Percentiles rank a stretch among this genome's conserved stretches.
Conservation (phyloP, 1,140 invertebrate species). For the Argopecten irradians region DNA sequence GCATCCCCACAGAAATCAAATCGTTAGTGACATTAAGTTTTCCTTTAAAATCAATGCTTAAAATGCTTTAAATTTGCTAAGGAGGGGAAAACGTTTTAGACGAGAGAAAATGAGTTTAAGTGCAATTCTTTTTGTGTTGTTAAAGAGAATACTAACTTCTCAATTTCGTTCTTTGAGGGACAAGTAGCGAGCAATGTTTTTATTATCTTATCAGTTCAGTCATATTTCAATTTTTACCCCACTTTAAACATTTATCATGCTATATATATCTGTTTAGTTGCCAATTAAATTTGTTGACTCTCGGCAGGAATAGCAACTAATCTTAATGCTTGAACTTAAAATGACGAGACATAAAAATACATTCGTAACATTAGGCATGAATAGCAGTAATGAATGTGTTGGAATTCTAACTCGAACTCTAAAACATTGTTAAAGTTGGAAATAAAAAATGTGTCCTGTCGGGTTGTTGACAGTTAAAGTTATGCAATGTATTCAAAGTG, state of each 20-base stretch:
- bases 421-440: not conserved
- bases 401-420: not conserved
- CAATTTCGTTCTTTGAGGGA: not conserved
- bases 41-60: not conserved
- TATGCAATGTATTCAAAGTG: not conserved
- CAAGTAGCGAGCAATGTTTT: not conserved
- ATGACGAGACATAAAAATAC: not conserved
- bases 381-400: not conserved
- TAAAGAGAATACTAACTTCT: slow-evolving; percentile 12
- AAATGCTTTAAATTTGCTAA: not conserved
- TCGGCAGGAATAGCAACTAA: not conserved
- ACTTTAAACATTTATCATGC: slow-evolving; percentile 1
- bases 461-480: not conserved
- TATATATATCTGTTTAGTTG: not conserved
- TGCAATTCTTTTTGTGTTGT: not conserved
- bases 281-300: not conserved
- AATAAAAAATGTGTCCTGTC: not conserved
- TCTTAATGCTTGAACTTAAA: not conserved
- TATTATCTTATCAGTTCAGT: not conserved
- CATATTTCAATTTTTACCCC: not conserved
- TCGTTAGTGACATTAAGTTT: not conserved
- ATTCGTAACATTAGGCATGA: not conserved
- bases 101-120: not conserved
- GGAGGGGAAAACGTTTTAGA: not conserved
- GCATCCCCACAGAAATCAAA: not conserved